Conservation (phyloP, 1,140 invertebrate species). For the Calliopsis andreniformis region DNA sequence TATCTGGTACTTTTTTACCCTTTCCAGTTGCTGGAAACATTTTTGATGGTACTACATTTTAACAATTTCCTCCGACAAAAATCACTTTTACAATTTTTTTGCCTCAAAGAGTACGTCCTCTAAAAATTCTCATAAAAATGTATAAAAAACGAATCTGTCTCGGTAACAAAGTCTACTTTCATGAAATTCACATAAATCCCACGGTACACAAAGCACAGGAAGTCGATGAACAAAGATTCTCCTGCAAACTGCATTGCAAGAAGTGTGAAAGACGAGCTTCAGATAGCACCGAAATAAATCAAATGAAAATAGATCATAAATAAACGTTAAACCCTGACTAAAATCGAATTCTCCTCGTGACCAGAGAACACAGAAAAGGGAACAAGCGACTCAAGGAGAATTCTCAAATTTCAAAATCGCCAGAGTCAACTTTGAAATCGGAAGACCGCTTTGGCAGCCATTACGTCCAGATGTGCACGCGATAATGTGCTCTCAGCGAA, state of each 20-base stretch:
- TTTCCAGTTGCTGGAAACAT: too few relatives aligned
- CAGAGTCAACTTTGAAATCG: not conserved
- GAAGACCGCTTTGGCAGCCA: not conserved
- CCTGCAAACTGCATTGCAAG: not conserved
- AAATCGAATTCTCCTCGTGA: not conserved
- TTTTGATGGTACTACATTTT: too few relatives aligned
- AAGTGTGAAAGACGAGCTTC: not conserved
- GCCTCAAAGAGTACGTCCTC: too few relatives aligned
- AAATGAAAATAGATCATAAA: not conserved
- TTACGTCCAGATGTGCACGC: not conserved
- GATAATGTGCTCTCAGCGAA: not conserved
- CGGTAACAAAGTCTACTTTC: too few relatives aligned
- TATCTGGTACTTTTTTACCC: too few relatives aligned
- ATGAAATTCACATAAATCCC: too few relatives aligned
- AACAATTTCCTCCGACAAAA: too few relatives aligned
- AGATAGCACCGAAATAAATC: not conserved
- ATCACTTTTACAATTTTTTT: too few relatives aligned
- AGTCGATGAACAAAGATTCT: not conserved
- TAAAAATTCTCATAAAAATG: too few relatives aligned
- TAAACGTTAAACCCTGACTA: not conserved
- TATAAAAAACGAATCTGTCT: too few relatives aligned
- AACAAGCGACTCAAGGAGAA: not conserved
- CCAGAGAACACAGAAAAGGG: not conserved
- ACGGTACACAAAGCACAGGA: too few relatives aligned
- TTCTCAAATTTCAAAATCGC: conserved; percentile 10